Conservation (phyloP, 2,888 invertebrate genomes). For the Ryuthela nishihirai region DNA sequence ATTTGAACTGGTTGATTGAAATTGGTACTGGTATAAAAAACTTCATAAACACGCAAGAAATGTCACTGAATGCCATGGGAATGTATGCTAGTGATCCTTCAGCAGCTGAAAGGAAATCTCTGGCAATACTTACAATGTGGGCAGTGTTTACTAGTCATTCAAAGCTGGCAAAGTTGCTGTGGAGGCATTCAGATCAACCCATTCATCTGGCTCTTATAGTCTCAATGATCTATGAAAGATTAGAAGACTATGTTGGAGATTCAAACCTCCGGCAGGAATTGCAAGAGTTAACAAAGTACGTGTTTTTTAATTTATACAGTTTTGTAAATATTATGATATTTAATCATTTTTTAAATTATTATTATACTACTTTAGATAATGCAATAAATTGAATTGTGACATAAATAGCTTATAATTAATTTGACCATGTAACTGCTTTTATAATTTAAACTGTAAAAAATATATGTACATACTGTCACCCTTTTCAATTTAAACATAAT, state of each 20-base stretch:
- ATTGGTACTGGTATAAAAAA: conserved; percentile 29
- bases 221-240: conserved; percentile 46
- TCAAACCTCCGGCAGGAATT: conserved; percentile 45
- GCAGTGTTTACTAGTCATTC: conserved; percentile 48
- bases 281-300: conserved; percentile 41
- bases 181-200: conserved; percentile 49
- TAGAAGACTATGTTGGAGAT: conserved; percentile 46
- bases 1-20: conserved; percentile 37
- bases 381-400: too few species aligned
- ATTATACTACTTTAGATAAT: too few species aligned
- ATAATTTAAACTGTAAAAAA: too few species aligned
- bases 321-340: too few species aligned
- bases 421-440: too few species aligned
- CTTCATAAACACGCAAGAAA: conserved; percentile 42
- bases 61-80: conserved; percentile 46
- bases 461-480: too few species aligned
- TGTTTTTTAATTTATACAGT: too few species aligned
- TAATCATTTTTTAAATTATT: too few species aligned
- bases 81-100: conserved; percentile 33
- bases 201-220: conserved; percentile 49
- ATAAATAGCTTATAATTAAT: too few species aligned
- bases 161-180: conserved; percentile 48
- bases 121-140: conserved; percentile 48
- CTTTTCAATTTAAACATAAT: neutral
- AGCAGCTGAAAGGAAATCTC: conserved; percentile 44